These are phyloP conservation scores for Coelopa pilipes DNA, from an alignment of 2,888 invertebrate species.

Conservation along the genomic window DNA sequence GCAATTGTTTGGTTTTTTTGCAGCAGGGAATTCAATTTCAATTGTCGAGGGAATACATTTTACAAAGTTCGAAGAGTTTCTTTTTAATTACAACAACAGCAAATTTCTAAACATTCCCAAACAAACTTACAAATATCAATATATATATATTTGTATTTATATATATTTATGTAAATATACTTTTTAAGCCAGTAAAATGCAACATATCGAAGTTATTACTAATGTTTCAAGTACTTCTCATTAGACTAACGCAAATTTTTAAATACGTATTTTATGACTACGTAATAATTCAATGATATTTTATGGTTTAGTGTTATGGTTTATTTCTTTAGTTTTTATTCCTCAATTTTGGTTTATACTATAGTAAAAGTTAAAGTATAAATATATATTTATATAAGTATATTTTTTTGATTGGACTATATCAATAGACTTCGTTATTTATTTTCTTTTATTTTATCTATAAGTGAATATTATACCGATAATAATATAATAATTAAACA, in stretches of 20 bases:
- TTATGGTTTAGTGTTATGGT: too few relatives aligned
- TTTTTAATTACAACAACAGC: slow-evolving; percentile 26
- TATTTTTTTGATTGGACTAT: neutral
- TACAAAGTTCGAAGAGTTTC: neutral
- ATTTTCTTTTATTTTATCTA: neutral
- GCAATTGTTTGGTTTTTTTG: neutral
- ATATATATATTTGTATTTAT: too few relatives aligned
- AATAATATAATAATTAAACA: slow-evolving; percentile 19
- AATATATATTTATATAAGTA: slow-evolving; percentile 16
- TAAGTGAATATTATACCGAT: slow-evolving; percentile 12
- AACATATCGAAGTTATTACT: slow-evolving; percentile 18
- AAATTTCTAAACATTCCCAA: slow-evolving; percentile 4
- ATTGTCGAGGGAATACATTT: neutral
- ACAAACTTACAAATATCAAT: slow-evolving; percentile 3
- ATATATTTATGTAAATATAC: neutral
- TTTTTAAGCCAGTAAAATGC: slow-evolving; percentile 4
- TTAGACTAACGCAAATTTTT: slow-evolving; percentile 18
- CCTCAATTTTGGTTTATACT: slow-evolving; percentile 1
- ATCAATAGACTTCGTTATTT: neutral
- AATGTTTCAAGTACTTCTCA: neutral
- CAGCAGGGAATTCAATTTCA: neutral
- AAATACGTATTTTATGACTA: slow-evolving; percentile 12
- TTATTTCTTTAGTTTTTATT: neutral
- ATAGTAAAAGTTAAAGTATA: slow-evolving; percentile 23
- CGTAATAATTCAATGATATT: slow-evolving; percentile 9